These are phyloP conservation scores for Elysia crispata DNA, from an alignment of 2,888 invertebrate species.

Conservation along the genomic window DNA sequence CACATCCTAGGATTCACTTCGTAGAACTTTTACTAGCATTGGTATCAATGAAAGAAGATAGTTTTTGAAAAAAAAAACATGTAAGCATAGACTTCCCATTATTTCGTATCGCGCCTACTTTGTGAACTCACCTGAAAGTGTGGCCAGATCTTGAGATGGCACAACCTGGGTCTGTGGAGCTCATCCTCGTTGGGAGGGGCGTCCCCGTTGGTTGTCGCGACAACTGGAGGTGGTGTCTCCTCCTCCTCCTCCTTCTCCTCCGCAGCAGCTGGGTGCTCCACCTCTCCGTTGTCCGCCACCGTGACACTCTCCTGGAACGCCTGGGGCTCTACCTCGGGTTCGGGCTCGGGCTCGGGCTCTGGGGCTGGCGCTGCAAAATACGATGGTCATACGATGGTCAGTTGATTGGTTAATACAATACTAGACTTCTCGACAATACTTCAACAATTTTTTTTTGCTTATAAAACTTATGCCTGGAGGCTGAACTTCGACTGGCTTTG, in stretches of 20 bases:
- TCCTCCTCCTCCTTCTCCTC: background rate
- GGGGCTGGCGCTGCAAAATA: background rate
- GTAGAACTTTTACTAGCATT: too few species aligned
- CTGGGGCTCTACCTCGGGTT: background rate
- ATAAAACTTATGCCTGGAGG: too few species aligned
- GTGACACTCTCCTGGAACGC: too few species aligned
- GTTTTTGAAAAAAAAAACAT: too few species aligned
- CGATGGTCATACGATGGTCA: too few species aligned
- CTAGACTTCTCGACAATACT: background rate
- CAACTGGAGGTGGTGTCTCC: background rate
- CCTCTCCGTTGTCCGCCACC: background rate
- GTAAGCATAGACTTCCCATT: too few species aligned
- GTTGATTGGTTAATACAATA: background rate
- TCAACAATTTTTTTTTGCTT: background rate
- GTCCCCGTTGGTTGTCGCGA: background rate
- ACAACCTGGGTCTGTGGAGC: constrained; percentile 39
- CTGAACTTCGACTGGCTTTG: too few species aligned
- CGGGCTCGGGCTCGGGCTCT: background rate
- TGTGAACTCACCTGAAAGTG: constrained; percentile 35
- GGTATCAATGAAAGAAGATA: too few species aligned
- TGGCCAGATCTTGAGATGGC: constrained; percentile 44
- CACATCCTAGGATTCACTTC: too few species aligned
- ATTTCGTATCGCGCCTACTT: too few species aligned
- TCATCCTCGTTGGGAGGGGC: constrained; percentile 6
- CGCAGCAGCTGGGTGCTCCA: background rate